Conservation (phyloP, 2,113 vertebrate genomes). For the Plecturocebus donacophilus region DNA sequence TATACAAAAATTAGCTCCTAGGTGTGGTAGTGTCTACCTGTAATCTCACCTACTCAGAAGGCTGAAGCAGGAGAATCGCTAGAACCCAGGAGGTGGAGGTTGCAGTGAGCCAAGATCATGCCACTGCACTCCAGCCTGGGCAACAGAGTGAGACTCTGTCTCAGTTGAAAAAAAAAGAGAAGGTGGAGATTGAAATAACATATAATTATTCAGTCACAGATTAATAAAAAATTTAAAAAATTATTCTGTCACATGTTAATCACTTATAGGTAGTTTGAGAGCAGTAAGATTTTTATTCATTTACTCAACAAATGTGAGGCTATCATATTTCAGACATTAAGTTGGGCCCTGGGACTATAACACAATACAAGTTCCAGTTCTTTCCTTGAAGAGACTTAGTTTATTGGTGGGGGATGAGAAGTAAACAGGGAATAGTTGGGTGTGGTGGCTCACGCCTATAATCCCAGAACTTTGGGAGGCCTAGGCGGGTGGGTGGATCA, state of each 20-base stretch:
- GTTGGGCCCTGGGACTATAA: not conserved
- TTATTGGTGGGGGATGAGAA: not conserved
- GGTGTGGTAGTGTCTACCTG: too few species aligned
- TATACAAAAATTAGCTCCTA: too few species aligned
- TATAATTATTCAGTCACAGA: conserved; percentile 12
- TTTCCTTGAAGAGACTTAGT: not conserved
- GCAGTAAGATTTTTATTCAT: not conserved
- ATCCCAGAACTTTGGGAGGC: not conserved
- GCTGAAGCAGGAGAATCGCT: too few species aligned
- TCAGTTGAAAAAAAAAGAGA: too few species aligned
- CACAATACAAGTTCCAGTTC: not conserved
- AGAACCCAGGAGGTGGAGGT: too few species aligned
- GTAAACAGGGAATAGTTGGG: not conserved
- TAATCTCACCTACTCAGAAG: too few species aligned
- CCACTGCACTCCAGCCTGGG: too few species aligned
- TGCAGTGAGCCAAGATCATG: too few species aligned
- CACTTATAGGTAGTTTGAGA: not conserved
- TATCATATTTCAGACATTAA: not conserved
- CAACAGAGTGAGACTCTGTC: too few species aligned
- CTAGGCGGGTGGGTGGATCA: not conserved
- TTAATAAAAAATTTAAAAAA: not conserved
- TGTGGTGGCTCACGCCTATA: not conserved
- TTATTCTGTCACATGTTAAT: not conserved
- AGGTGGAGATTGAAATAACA: not conserved
- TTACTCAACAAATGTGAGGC: not conserved